Evolutionary conservation across 2,888 invertebrate species (phyloP).

Genomic region (Lasioglossum calceatum): DNA sequence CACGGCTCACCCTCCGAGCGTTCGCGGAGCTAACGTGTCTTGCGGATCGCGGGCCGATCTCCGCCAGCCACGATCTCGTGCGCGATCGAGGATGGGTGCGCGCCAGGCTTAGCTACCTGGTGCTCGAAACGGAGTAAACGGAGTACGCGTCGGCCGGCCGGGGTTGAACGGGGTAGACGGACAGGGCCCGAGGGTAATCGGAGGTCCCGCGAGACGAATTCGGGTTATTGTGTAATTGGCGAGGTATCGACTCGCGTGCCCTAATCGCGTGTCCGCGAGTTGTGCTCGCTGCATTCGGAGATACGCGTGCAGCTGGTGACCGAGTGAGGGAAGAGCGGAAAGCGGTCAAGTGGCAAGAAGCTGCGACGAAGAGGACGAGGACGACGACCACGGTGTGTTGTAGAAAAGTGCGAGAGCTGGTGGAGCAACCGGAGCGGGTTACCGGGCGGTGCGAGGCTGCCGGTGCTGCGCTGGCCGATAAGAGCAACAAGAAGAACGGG

Average conservation of each 20-base stretch:
- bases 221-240: slow-evolving; percentile 59
- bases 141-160: not conserved
- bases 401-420: slow-evolving; percentile 57
- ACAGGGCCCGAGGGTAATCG: not conserved
- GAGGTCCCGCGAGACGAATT: slow-evolving; percentile 14
- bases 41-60: slow-evolving; percentile 8
- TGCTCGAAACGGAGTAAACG: not conserved
- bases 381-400: slow-evolving; percentile 11
- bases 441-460: slow-evolving; percentile 47
- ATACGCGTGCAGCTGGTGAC: slow-evolving; percentile 59
- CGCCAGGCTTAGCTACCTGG: not conserved
- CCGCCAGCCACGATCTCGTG: not conserved
- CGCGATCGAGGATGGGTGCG: not conserved
- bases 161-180: not conserved
- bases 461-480: slow-evolving; percentile 49
- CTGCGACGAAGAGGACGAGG: not conserved
- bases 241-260: slow-evolving; percentile 40
- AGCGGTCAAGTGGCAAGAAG: slow-evolving; percentile 44
- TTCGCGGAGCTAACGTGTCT: not conserved
- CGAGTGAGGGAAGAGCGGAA: slow-evolving; percentile 62
- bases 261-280: slow-evolving; percentile 54
- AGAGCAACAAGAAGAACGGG: slow-evolving; percentile 39
- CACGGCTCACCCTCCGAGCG: not conserved
- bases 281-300: slow-evolving; percentile 54
- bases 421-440: slow-evolving; percentile 38